These are phyloP conservation scores for Fundulus diaphanus DNA, from an alignment of 2,797 vertebrate genomes.

Conservation along the genomic window DNA sequence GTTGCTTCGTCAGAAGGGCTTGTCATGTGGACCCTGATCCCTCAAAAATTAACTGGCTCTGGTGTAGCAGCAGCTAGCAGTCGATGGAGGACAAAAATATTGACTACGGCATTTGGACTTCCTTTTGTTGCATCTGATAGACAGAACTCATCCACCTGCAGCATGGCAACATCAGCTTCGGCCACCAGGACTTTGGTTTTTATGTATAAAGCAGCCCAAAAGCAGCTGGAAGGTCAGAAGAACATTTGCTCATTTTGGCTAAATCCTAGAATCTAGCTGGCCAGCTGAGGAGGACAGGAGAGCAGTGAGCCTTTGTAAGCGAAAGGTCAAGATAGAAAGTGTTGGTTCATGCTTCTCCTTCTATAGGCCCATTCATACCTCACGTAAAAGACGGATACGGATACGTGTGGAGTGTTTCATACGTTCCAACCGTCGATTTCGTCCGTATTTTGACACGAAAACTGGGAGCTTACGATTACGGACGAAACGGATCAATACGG, in stretches of 20 bases:
- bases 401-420: too few relatives aligned
- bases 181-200: background rate
- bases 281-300: too few relatives aligned
- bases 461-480: too few relatives aligned
- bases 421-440: too few relatives aligned
- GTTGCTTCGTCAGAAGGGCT: too few relatives aligned
- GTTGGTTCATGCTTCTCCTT: conserved; percentile 2
- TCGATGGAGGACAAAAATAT: background rate
- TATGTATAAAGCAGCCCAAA: background rate
- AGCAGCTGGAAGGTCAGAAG: background rate
- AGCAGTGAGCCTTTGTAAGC: background rate
- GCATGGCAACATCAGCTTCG: background rate
- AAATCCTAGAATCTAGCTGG: too few relatives aligned
- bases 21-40: background rate
- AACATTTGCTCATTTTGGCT: background rate
- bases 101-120: background rate
- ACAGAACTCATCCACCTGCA: background rate
- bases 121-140: background rate
- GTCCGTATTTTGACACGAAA: too few relatives aligned
- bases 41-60: background rate
- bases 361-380: too few relatives aligned
- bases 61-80: background rate
- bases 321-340: background rate
- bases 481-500: too few relatives aligned
- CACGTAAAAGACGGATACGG: too few relatives aligned